Evolutionary conservation across 2,113 vertebrate species (phyloP), one percentile per base, ranked within the genome.

Genomic region (Lagopus leucura): DNA sequence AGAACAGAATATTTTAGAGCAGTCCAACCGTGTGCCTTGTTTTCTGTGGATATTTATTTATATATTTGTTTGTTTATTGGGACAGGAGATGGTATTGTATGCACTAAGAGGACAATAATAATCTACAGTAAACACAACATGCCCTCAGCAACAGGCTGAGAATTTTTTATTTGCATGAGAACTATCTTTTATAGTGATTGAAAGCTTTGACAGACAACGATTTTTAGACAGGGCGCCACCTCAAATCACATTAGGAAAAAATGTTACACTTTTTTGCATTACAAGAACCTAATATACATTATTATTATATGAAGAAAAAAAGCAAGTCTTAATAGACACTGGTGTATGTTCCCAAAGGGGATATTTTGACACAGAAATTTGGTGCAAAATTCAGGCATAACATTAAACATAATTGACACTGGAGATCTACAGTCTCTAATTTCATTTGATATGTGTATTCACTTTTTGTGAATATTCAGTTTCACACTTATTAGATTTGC

Each of bases 271-370:
- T 83, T 32, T 36, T 40, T 71, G 36, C 11, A 32, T 67, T 11
- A n/a, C 40, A 36, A 70, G 43, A 67, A 64, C 47, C 25, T 54
- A 58, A 45, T 71, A 4, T 66, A 14, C 34, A 55, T 16, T 74
- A 50, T 70, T 66, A 48, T n/a, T 60, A 25, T 82, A 50, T 71
- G 80, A 64, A 67, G 52, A 14, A 71, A 42, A 92, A 82, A 84
- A 47, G 13, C 54, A 83, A 93, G 77, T 91, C 89, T 89, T 78
- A 92, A 85, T 82, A 73, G 40, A 63, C 38, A 83, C 19, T 73
- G 28, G 36, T 11, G 10, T 18, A 11, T 24, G 24, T 38, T 54
- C 12, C 14, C 2, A 4, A 57, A 13, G 47, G 60, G 48, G 34
- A 8, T 83, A 55, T n/a, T 74, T 88, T 65, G 24, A 58, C 11